These are phyloP conservation scores for Climacteris rufus DNA, from an alignment of 2,113 vertebrate species.

Conservation along the genomic window DNA sequence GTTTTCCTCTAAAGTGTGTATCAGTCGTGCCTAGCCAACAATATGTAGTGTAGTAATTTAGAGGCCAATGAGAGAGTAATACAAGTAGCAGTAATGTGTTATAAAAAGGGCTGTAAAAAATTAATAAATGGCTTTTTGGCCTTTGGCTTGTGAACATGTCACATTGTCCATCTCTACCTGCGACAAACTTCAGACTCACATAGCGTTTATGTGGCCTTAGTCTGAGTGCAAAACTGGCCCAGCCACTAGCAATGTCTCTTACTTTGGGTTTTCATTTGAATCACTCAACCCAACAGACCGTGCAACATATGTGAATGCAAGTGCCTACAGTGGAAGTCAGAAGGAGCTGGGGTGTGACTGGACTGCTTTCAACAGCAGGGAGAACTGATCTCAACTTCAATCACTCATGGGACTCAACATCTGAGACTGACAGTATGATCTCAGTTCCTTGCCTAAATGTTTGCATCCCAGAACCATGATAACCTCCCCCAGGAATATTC, in stretches of 20 bases:
- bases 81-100: too few relatives aligned
- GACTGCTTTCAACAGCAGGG: background rate
- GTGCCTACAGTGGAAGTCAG: background rate
- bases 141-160: too few relatives aligned
- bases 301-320: fast-evolving
- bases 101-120: too few relatives aligned
- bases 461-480: background rate
- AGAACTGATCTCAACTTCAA: background rate
- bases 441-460: background rate
- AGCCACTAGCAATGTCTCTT: background rate
- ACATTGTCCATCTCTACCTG: too few relatives aligned
- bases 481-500: too few relatives aligned
- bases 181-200: background rate
- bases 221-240: background rate
- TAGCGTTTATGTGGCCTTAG: background rate
- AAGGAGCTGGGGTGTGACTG: background rate
- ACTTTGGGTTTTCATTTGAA: background rate
- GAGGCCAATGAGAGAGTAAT: too few relatives aligned
- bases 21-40: too few relatives aligned
- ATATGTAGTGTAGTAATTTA: too few relatives aligned
- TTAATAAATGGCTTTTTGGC: too few relatives aligned
- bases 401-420: background rate
- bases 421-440: background rate
- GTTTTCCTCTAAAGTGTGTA: too few relatives aligned
- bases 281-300: background rate